Base-by-base conservation (phyloP, 2,113 vertebrate genomes). In the Clinocottus analis region DNA sequence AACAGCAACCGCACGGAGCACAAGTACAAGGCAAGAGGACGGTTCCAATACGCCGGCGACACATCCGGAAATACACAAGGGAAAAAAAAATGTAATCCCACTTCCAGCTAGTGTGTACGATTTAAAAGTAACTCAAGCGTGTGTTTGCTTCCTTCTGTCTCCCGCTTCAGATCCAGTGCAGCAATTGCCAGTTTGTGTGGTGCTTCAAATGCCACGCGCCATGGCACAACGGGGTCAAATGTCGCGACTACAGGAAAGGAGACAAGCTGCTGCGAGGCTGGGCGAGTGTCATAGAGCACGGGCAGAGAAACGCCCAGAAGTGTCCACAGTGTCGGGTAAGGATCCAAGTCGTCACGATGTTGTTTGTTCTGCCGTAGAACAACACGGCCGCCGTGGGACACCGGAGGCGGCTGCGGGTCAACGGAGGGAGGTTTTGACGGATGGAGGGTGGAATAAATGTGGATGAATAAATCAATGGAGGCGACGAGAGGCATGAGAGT, bases 131-230 rank as follows among this genome's bases (percentile, higher is more conserved):
- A 71, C 17, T 1, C 23, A 3, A 11, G 7, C 7, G 3, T 33
- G 11, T 6, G 5, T 60, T 21, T 53, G 0, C 29, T 56, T 13
- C 60, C 49, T 41, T 35, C 8, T 73, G 25, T 80, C 53, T n/a
- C n/a, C 60, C 4, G 17, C 85, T 83, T 7, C 90, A 99, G 98
- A 95, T 99, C 91, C 96, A 97, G 94, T 99, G 98, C 90, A 94
- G 94, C 23, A 94, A 91, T 83, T 99, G 98, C 95, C 97, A 99
- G 94, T 97, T 99, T 90, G 89, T 99, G 87, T 99, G 98, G 98
- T 99, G 98, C 96, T 99, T 99, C 92, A 99, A 97, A 93, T 99
- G 98, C 95, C 98, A 99, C 61, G 95, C 98, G 23, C 98, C 98
- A 66, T 99, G 97, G 98, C 98, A 99, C 83, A 96, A 97, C 87